Percentiles rank a stretch among this genome's conserved stretches.
phyloP scores from a whole-genome alignment of 2,888 invertebrate genomes.

The Ctenicera cuprea region DNA sequence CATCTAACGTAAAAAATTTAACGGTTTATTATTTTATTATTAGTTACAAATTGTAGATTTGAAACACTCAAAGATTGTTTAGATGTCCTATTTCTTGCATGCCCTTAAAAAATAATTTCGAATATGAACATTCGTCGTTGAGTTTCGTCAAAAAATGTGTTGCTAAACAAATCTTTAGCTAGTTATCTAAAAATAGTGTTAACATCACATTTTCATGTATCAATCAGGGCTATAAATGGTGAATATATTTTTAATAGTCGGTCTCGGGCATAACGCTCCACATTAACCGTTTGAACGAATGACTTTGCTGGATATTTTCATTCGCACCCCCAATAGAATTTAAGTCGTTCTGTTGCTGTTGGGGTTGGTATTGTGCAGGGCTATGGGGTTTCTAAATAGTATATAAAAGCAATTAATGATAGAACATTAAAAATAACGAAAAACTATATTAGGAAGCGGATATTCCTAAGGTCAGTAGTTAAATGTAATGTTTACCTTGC shows the following conservation, averaged over 20 bases:
- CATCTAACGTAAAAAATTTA: background rate
- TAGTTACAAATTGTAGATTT: background rate
- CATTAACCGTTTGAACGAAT: slow-evolving; percentile 95
- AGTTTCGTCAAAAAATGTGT: slow-evolving; percentile 37
- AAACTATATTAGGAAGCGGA: no score
- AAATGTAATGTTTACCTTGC: slow-evolving; percentile 64
- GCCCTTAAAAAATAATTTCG: slow-evolving; percentile 10
- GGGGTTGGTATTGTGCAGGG: slow-evolving; percentile 52
- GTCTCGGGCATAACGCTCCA: slow-evolving; percentile 90
- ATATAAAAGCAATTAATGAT: slow-evolving; percentile 42
- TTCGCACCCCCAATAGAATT: slow-evolving; percentile 81
- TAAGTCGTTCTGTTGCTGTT: slow-evolving; percentile 71
- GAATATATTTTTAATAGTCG: slow-evolving; percentile 67
- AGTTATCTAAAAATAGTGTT: slow-evolving; percentile 42
- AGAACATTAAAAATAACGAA: background rate
- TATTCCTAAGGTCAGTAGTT: background rate
- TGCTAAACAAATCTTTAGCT: slow-evolving; percentile 48
- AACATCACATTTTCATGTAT: slow-evolving; percentile 47
- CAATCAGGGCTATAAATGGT: slow-evolving; percentile 15
- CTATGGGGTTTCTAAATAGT: slow-evolving; percentile 65
- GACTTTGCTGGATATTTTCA: slow-evolving; percentile 92
- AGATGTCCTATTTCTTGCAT: slow-evolving; percentile 2
- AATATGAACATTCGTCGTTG: slow-evolving; percentile 12
- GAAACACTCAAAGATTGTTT: background rate
- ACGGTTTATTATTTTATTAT: no score